Percentiles rank a stretch among this genome's conserved stretches.
Conservation (phyloP, 2,888 invertebrate species). For the Scelioninae gen. 2 region DNA sequence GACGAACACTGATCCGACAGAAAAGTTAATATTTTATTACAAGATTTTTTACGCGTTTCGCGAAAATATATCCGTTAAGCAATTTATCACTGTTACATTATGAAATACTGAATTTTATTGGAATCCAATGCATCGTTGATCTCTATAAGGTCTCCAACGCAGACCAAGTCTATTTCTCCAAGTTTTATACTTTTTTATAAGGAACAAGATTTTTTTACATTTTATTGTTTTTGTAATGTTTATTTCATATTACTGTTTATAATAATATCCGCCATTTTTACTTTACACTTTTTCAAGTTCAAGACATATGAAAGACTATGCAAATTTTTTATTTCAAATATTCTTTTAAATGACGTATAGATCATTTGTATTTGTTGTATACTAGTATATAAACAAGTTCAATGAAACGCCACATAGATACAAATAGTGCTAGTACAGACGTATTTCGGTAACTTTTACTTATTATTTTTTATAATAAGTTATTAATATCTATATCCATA, state of each 20-base stretch:
- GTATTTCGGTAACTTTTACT: constrained; percentile 14
- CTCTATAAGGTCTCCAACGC: background rate
- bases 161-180: background rate
- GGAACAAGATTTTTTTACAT: background rate
- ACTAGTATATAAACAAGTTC: background rate
- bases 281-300: background rate
- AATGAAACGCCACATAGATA: constrained; percentile 1
- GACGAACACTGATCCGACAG: constrained; percentile 6
- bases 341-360: too few relatives aligned
- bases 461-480: constrained; percentile 1
- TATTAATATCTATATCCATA: constrained; percentile 19
- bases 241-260: background rate
- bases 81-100: constrained; percentile 4
- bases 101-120: constrained; percentile 16
- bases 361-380: background rate
- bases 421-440: background rate
- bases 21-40: constrained; percentile 15
- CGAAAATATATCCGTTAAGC: constrained; percentile 5
- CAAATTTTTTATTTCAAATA: too few relatives aligned
- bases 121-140: constrained; percentile 12
- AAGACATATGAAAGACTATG: too few relatives aligned
- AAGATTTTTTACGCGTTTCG: constrained; percentile 14
- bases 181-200: background rate
- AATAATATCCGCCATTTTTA: background rate
- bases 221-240: background rate